Percentiles rank a stretch among this genome's conserved stretches.
Evolutionary conservation across 2,113 vertebrate species (phyloP).

Genomic region (Bos indicus): DNA sequence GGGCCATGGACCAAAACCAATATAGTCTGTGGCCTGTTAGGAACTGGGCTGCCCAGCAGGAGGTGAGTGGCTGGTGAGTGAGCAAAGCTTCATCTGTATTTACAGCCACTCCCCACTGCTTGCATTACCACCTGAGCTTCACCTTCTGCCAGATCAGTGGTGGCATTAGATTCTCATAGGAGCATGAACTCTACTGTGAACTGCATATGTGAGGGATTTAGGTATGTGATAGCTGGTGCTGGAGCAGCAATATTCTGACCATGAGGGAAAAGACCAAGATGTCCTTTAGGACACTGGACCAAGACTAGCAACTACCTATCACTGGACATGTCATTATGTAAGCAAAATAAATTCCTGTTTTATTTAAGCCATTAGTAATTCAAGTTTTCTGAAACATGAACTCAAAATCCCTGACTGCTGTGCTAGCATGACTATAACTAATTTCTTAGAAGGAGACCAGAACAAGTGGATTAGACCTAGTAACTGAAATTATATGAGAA

Average conservation of each 20-base stretch:
- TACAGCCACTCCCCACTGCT: neutral
- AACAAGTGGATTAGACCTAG: neutral
- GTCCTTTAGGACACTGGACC: accelerated
- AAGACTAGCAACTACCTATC: neutral
- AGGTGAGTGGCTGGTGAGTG: neutral
- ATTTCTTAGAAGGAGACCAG: neutral
- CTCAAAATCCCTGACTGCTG: neutral
- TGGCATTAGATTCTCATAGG: neutral
- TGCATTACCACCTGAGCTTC: neutral
- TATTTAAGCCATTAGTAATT: neutral
- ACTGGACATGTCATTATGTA: neutral
- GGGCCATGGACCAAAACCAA: neutral
- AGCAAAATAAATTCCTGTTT: neutral
- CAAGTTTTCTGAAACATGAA: neutral
- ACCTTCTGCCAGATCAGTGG: neutral
- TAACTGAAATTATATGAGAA: neutral
- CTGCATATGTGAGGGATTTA: neutral
- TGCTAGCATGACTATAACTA: neutral
- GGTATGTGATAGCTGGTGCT: neutral
- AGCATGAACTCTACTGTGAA: neutral
- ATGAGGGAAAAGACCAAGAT: neutral
- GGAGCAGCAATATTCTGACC: neutral
- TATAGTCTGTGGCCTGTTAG: neutral
- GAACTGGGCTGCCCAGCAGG: neutral
- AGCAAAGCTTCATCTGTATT: neutral